Conservation (phyloP, 2,888 invertebrate genomes). For the Chrysolina haemoptera region DNA sequence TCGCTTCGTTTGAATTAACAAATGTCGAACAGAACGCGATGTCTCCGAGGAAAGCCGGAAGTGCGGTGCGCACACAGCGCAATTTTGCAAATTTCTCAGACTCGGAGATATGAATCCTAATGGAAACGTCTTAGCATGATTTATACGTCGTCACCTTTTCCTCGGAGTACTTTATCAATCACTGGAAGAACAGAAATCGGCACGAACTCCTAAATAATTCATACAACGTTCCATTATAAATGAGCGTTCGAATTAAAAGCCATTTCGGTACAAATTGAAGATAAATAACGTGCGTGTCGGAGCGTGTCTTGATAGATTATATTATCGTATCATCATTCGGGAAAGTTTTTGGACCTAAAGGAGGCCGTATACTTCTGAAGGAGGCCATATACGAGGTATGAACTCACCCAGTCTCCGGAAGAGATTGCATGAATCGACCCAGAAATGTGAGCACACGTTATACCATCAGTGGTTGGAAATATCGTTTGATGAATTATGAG, state of each 20-base stretch:
- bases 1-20: background rate
- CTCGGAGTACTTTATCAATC: constrained; percentile 42
- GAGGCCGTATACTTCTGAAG: too few species aligned
- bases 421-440: too few species aligned
- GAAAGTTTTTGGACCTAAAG: background rate
- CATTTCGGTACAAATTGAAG: constrained; percentile 29
- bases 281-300: constrained; percentile 25
- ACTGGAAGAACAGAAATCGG: constrained; percentile 39
- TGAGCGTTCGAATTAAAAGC: constrained; percentile 31
- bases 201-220: constrained; percentile 39
- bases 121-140: constrained; percentile 42
- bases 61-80: background rate
- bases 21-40: background rate
- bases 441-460: too few species aligned
- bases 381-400: too few species aligned
- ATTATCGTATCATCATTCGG: background rate
- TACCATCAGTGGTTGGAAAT: too few species aligned
- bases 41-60: background rate
- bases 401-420: too few species aligned
- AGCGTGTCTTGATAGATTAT: background rate
- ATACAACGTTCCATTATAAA: constrained; percentile 36
- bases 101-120: constrained; percentile 36
- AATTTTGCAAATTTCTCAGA: constrained; percentile 6
- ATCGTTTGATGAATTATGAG: too few species aligned
- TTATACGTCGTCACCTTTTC: constrained; percentile 40